Base-by-base conservation (phyloP, 2,797 vertebrate species). In the Pitangus sulphuratus region DNA sequence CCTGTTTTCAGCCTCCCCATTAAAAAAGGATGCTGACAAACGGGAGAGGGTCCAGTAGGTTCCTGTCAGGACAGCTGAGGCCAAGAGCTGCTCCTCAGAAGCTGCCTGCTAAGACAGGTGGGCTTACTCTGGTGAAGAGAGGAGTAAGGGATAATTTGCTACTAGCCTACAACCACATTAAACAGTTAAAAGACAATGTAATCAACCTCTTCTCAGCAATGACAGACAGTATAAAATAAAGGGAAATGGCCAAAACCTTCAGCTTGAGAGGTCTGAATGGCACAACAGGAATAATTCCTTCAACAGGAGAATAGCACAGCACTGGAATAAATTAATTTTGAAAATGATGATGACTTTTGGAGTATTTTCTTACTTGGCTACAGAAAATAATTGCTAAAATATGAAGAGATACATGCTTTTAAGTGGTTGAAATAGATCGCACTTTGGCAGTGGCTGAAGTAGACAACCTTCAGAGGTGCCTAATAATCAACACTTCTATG, bases 331-430 rank as follows among this genome's bases (percentile, higher is more conserved):
- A 6, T 39, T 62, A 20, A 17, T 93, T 87, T 80, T 64, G 8
- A 24, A 70, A 8, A 57, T 2, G 0, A n/a, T 47, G 26, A 21
- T 0, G 2, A 60, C 30, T 77, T 83, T n/a, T 35, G 3, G 21
- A 56, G 6, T 4, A 10, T 74, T 83, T 85, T 77, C 15, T 66
- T 69, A 57, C 39, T 85, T 71, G 37, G 8, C 20, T 60, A 18
- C 12, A 31, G 53, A 75, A 94, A 84, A 28, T 15, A 10, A 28
- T 26, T 68, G 22, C 26, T 90, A 65, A 93, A 81, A 47, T 53
- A 19, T 42, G 20, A 64, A 30, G 51, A 76, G 25, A 62, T 2
- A 24, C 8, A 5, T 33, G 18, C 5, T 74, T 45, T 74, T 48
- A 33, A 87, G 33, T 33, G 51, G 22, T 10, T 83, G 42, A 69